Evolutionary conservation across 2,888 invertebrate genomes (phyloP).

Genomic region (Pyrochroa serraticornis): DNA sequence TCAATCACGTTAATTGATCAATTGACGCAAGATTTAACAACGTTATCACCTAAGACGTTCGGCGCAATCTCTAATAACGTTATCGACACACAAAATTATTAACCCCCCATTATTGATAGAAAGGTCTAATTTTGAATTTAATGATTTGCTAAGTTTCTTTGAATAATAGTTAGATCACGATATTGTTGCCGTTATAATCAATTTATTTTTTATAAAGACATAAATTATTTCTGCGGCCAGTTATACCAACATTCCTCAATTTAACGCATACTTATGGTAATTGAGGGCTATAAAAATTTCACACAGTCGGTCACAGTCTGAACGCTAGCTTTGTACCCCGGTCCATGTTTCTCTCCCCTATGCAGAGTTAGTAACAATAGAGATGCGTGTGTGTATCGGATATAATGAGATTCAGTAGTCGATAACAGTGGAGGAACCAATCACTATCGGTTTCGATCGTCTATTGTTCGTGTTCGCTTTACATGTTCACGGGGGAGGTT

Average conservation of each 20-base stretch:
- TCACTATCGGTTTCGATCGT: constrained; percentile 50
- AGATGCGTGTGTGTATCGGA: constrained; percentile 50
- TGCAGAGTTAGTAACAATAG: constrained; percentile 47
- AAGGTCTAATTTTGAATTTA: too few species aligned
- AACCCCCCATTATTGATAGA: too few species aligned
- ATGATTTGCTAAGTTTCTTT: too few species aligned
- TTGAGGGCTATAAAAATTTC: constrained; percentile 46
- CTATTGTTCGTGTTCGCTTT: constrained; percentile 46
- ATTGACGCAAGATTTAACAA: too few species aligned
- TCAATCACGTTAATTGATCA: too few species aligned
- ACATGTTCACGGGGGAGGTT: constrained; percentile 35
- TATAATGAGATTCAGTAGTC: constrained; percentile 54
- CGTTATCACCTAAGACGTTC: too few species aligned
- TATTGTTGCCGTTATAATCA: too few species aligned
- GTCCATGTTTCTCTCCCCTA: constrained; percentile 37
- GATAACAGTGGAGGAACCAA: constrained; percentile 50
- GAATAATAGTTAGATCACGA: too few species aligned
- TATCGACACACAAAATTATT: too few species aligned
- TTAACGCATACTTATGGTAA: constrained; percentile 44
- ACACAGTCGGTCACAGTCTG: constrained; percentile 44
- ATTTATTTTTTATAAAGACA: too few species aligned
- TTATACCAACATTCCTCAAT: constrained; percentile 25
- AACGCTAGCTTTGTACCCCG: constrained; percentile 21
- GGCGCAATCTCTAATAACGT: too few species aligned
- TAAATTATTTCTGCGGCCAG: too few species aligned